Evolutionary conservation across 2,888 invertebrate genomes (phyloP).

Genomic region (Ichneumon xanthorius): DNA sequence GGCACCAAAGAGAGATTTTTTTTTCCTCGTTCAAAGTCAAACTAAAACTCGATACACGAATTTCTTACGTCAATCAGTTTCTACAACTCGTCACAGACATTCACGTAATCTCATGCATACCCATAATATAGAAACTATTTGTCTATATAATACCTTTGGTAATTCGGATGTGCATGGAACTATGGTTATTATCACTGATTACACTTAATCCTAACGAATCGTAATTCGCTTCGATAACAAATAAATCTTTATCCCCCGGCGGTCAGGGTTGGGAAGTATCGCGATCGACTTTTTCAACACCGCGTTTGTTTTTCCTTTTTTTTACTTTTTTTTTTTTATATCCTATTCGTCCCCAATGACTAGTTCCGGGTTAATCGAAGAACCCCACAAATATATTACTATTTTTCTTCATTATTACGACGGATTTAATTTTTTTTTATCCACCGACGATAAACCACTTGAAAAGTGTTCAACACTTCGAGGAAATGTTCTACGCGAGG

Average conservation of each 20-base stretch:
- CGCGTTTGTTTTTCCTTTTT: background rate
- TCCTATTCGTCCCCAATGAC: slow-evolving; percentile 48
- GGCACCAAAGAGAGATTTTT: slow-evolving; percentile 40
- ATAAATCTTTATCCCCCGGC: slow-evolving; percentile 30
- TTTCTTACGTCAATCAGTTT: slow-evolving; percentile 8
- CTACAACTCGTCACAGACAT: slow-evolving; percentile 21
- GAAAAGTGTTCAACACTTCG: slow-evolving; percentile 20
- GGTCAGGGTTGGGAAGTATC: background rate
- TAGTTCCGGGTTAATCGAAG: slow-evolving; percentile 43
- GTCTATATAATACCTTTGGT: slow-evolving; percentile 80
- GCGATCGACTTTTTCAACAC: slow-evolving; percentile 35
- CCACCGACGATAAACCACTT: background rate
- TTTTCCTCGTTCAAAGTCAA: background rate
- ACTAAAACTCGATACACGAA: background rate
- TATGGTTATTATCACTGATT: slow-evolving; percentile 83
- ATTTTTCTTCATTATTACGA: slow-evolving; percentile 22
- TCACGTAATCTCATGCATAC: slow-evolving; percentile 42
- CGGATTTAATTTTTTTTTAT: slow-evolving; percentile 4
- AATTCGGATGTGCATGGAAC: slow-evolving; percentile 84
- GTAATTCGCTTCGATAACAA: slow-evolving; percentile 54
- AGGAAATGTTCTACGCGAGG: background rate
- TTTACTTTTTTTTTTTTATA: background rate
- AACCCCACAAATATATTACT: slow-evolving; percentile 35
- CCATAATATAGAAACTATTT: slow-evolving; percentile 74
- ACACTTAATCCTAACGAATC: slow-evolving; percentile 68